A percentile compares a stretch with the other conserved stretches of the same genome.
These are phyloP conservation scores for Oenanthe melanoleuca DNA, from an alignment of 2,113 vertebrate species.

Conservation along the genomic window DNA sequence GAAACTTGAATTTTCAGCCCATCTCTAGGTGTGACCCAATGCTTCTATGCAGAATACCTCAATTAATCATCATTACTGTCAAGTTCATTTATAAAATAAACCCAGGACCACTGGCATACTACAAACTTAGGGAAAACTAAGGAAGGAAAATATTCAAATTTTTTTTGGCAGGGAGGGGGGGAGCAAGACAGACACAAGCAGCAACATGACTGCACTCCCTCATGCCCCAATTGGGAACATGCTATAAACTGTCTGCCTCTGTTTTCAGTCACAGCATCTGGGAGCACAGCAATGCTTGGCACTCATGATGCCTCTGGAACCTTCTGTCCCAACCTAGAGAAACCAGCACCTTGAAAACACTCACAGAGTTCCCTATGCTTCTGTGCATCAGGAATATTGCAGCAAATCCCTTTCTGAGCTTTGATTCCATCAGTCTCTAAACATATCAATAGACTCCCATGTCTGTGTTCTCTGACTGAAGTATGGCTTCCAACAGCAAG, in stretches of 20 bases:
- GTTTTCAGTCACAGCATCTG: background rate
- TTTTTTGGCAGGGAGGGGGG: background rate
- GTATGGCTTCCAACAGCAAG: background rate
- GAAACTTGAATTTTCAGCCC: background rate
- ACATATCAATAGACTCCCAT: background rate
- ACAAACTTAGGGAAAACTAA: background rate
- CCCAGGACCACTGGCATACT: background rate
- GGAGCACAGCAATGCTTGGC: background rate
- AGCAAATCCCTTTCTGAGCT: background rate
- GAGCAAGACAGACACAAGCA: background rate
- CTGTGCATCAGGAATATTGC: background rate
- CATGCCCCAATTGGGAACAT: fast-evolving
- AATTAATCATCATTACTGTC: background rate
- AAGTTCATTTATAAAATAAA: background rate
- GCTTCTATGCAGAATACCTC: background rate
- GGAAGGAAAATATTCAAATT: background rate
- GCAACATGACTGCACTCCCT: background rate
- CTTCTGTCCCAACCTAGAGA: background rate
- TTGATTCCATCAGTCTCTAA: background rate
- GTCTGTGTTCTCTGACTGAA: background rate
- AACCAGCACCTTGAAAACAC: background rate
- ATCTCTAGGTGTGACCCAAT: background rate
- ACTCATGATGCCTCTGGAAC: background rate
- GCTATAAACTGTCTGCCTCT: background rate
- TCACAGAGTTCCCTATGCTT: background rate